Base-by-base conservation (phyloP, 2,797 vertebrate genomes). In the Sebastes oblongus region DNA sequence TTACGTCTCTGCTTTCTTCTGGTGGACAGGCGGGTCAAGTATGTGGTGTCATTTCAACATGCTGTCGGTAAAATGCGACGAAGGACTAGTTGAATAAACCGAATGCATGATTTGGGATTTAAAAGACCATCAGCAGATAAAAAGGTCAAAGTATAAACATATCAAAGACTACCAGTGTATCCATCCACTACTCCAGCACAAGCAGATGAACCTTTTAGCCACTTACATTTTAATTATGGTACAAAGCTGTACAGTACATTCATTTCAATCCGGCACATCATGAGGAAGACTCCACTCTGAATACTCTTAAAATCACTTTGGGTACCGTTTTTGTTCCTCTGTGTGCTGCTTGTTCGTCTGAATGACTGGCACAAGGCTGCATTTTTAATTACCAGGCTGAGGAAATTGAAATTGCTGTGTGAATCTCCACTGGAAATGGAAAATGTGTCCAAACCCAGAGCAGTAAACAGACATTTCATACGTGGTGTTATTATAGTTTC, bases 381-480 rank as follows among this genome's bases (percentile, higher is more conserved):
- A 6, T 70, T 80, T 66, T 80, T 85, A 87, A 87, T 82, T 77
- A 77, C 62, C 52, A 24, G 70, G 3, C 12, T 1, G 3, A 69
- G 46, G 66, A 20, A 64, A 69, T 75, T 32, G 29, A 56, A 78
- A 73, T 61, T 46, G 36, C 66, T 69, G 24, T 30, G 36, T 12
- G 46, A 13, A 16, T 65, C 32, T 84, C 34, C 1, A 3, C 58
- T 50, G 25, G 76, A 39, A 52, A 52, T 52, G 50, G 25, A 78
- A 39, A 52, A 52, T 52, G 50, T 52, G 10, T 65, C 61, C 75
- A 22, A 60, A 62, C 39, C 65, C 61, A 9, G 39, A 66, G 42
- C 76, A 30, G 73, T 58, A 70, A 62, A 66, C 73, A 56, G 71
- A 71, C 36, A 74, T 77, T 80, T 73, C 77, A 76, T 80, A 69